Conservation (phyloP, 2,113 vertebrate species). For the Phocoena phocoena region DNA sequence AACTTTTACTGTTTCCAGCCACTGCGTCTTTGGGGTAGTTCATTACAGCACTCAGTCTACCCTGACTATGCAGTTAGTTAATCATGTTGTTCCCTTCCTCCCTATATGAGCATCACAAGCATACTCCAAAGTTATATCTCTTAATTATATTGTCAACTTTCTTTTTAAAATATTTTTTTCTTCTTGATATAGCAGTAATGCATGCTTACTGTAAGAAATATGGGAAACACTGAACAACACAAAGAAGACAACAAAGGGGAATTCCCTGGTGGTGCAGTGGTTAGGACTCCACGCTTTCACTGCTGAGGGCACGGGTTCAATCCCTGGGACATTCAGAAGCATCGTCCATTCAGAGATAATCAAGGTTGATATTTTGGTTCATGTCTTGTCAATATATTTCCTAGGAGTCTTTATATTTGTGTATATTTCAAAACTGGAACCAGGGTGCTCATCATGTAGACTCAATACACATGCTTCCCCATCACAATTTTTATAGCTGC, state of each 20-base stretch:
- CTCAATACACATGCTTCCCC: not conserved
- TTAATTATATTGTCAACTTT: not conserved
- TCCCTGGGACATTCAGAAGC: not conserved
- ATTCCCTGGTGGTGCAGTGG: too few relatives aligned
- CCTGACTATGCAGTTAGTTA: not conserved
- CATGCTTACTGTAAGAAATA: not conserved
- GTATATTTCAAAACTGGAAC: conserved; percentile 35
- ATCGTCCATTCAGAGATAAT: conserved; percentile 2
- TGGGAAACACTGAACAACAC: not conserved
- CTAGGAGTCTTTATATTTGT: not conserved
- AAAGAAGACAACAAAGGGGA: conserved; percentile 3
- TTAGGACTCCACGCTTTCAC: too few relatives aligned
- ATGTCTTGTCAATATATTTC: not conserved
- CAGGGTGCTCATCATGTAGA: not conserved
- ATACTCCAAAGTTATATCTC: not conserved
- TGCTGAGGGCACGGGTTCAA: too few relatives aligned
- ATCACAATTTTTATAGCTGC: not conserved
- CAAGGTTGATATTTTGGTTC: not conserved
- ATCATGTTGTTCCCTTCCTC: not conserved
- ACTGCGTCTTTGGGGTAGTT: not conserved
- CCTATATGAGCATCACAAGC: not conserved
- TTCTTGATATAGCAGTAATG: not conserved
- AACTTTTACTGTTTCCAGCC: not conserved
- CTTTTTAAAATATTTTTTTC: not conserved
- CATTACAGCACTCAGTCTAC: not conserved